phyloP scores from a whole-genome alignment of 2,113 vertebrate species.

The Varanus komodoensis region DNA sequence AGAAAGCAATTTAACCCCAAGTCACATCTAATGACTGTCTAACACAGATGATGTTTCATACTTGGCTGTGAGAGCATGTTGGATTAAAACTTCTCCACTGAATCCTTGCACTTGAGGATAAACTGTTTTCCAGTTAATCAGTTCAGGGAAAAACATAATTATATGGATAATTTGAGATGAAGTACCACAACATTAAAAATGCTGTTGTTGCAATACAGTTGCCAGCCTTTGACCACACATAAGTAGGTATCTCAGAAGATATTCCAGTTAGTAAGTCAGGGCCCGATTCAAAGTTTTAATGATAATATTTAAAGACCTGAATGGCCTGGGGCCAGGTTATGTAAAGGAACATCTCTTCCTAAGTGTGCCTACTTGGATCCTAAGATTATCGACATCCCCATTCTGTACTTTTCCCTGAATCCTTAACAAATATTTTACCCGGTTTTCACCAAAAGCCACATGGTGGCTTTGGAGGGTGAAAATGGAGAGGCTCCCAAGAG shows the following conservation, averaged over 20 bases:
- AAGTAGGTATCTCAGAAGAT: neutral
- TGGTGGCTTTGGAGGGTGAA: no score
- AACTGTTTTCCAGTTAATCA: neutral
- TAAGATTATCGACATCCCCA: no score
- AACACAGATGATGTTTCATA: neutral
- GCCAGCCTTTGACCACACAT: neutral
- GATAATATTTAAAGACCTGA: no score
- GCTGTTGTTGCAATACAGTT: neutral
- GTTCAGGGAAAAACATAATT: constrained; percentile 16
- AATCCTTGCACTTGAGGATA: neutral
- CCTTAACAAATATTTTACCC: no score
- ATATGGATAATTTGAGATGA: neutral
- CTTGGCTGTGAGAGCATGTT: neutral
- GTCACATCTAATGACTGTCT: constrained; percentile 29
- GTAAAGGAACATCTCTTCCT: no score
- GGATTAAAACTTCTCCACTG: neutral
- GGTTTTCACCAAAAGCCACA: no score
- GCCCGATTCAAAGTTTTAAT: no score
- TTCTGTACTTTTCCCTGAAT: no score
- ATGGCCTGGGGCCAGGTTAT: no score
- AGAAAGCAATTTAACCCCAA: constrained; percentile 31
- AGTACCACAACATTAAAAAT: neutral
- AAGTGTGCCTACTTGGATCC: no score
- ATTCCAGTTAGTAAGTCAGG: neutral
- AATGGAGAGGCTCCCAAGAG: no score